Evolutionary conservation across 2,888 invertebrate species (phyloP), one percentile per base, ranked within the genome.

Genomic region (Anodontia alba): DNA sequence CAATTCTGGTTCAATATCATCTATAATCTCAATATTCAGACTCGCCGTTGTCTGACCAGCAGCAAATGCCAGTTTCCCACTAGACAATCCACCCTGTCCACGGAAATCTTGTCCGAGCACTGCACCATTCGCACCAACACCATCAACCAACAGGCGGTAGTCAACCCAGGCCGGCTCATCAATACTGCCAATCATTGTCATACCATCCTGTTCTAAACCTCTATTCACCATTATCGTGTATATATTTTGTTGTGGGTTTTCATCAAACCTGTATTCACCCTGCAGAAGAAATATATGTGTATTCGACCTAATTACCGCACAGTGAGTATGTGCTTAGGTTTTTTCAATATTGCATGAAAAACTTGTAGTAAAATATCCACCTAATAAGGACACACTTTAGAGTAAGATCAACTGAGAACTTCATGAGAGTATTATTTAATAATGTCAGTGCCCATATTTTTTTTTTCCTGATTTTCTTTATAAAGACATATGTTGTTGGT

Each of bases 1-100:
- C 29, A 87, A 73, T 77, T 94, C 94, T 43, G 93, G 92, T 42
- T 81, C 29, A 7, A 46, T 57, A 81, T 94, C 94, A 75, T 93
- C 89, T 33, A 90, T 76, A 73, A 94, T 91, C 20, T 86, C 54
- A 31, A 94, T 80, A n/a, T 76, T 75, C 29, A 94, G 84, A 38
- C 71, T 81, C 1, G 88, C 85, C 33, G 74, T 66, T 7, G 89
- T 91, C 57, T 87, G 84, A 1, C 90, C 89, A 23, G 88, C 71
- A 38, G 62, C 80, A 77, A 93, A 94, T 20, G 82, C 84, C 7
- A 94, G 71, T 49, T 86, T 89, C 15, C 92, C 90, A 73, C 90
- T 90, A 23, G 66, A 74, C 73, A 73, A 73, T 33, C 79, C 83
- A 73, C 29, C n/a, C 15, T 43, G 78, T 1, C 87, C 91, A 33